Base-by-base conservation (phyloP, 1,140 invertebrate genomes). In the Phthorimaea operculella region DNA sequence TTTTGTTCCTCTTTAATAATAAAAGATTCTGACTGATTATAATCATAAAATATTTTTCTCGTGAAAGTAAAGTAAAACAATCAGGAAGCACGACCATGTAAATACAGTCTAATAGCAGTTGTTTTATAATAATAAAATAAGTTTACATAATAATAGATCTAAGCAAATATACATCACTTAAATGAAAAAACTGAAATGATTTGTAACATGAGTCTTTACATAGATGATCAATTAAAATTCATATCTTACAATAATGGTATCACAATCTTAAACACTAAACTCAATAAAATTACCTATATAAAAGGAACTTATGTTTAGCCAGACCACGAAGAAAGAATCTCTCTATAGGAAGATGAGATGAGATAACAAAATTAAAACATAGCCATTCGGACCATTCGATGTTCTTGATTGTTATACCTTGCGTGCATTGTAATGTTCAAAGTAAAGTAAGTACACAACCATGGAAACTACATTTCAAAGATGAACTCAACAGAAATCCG, bases 381-480 rank as follows among this genome's bases (percentile, higher is more conserved):
- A 74, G 66, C 60, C 66, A 70, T 56, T 63, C 64, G 52, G 55
- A 69, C 50, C 55, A 58, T 73, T 73, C 59, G 61, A 72, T 69
- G 65, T 58, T 70, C 58, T 59, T 16, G 51, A 51, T 47, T 47
- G 44, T 47, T 16, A 17, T 47, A 47, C 44, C 11, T 47, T 9
- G n/a, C 2, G 14, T 47, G 1, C 15, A 28, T 28, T 48, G 14
- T 53, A 54, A 51, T 57, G 53, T 68, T 66, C 50, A 52, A 64
- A 57, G 65, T 64, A 69, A 64, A 72, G 67, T 83, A 83, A 84
- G 81, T 84, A 83, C 81, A 84, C 79, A 84, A 84, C 81, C 81
- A 75, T 79, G 67, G 61, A 58, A 64, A 58, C 44, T 17, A 47
- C 44, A 16, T n/a, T 39, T 39, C 10, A 3, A 39, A 39, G 3